Evolutionary conservation across 1,140 invertebrate genomes (phyloP).

Genomic region (Steinernema feltiae): DNA sequence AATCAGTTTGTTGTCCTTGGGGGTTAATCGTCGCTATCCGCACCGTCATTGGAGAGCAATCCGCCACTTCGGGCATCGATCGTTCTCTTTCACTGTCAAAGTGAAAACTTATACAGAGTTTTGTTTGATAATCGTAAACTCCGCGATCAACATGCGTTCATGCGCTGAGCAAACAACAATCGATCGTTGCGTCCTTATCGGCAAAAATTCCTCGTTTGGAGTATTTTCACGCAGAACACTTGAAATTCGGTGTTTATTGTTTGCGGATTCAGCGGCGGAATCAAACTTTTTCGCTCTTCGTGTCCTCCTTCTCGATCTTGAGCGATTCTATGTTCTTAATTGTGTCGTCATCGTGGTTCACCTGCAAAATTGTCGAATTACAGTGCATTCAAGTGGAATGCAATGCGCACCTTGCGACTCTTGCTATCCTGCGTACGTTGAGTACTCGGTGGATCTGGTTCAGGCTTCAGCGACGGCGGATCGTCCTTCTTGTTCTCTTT

Average conservation of each 20-base stretch:
- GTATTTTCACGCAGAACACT: no score
- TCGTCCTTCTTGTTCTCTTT: not conserved
- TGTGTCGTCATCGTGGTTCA: not conserved
- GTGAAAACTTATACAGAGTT: not conserved
- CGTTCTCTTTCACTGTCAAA: no score
- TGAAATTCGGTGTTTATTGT: no score
- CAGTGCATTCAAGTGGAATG: not conserved
- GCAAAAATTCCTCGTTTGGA: no score
- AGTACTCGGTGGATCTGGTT: not conserved
- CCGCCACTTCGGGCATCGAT: no score
- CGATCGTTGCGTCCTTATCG: no score
- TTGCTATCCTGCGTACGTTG: not conserved
- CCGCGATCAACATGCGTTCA: not conserved
- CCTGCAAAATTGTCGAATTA: not conserved
- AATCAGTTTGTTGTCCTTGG: not conserved
- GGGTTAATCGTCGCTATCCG: no score
- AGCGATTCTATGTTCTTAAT: not conserved
- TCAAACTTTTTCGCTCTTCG: not conserved
- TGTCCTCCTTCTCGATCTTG: not conserved
- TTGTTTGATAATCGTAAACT: conserved; percentile 12
- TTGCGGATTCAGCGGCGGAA: not conserved
- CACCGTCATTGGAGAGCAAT: no score
- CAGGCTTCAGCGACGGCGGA: not conserved
- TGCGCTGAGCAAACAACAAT: not conserved
- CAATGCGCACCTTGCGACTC: not conserved